Evolutionary conservation across 2,113 vertebrate genomes (phyloP).

Genomic region (Rhinopomastus cyanomelas): DNA sequence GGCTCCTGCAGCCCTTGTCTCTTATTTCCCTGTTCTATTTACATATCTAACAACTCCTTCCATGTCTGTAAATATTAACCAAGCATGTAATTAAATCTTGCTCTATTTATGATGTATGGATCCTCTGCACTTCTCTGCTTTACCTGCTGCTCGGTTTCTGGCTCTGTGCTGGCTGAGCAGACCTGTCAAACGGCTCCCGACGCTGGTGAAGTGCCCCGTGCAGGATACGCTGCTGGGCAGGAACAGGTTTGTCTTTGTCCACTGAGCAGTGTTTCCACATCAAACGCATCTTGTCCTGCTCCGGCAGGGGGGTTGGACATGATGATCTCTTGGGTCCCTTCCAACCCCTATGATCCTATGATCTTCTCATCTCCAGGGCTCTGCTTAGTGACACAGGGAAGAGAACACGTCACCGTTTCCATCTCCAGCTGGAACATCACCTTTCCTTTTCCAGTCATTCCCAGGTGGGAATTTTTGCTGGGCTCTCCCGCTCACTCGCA

Average conservation of each 20-base stretch:
- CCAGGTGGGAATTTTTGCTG: background rate
- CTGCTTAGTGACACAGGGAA: background rate
- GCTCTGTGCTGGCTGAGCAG: background rate
- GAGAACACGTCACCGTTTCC: background rate
- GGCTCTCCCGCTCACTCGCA: accelerated
- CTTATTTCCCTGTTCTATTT: slow-evolving; percentile 19
- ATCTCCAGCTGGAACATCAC: background rate
- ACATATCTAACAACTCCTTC: background rate
- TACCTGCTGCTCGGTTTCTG: background rate
- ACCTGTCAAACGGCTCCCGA: background rate
- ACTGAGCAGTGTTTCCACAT: background rate
- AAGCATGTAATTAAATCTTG: slow-evolving; percentile 54
- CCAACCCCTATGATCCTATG: too few relatives aligned
- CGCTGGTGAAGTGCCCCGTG: background rate
- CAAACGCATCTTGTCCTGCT: too few relatives aligned
- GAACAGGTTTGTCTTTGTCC: background rate
- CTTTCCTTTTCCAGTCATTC: background rate
- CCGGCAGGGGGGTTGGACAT: too few relatives aligned
- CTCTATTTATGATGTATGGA: slow-evolving; percentile 22
- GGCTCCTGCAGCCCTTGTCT: background rate
- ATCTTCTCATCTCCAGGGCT: background rate
- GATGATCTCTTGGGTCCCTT: too few relatives aligned
- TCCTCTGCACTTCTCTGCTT: slow-evolving; percentile 15
- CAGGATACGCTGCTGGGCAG: background rate
- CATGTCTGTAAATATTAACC: slow-evolving; percentile 48